These are phyloP conservation scores for Brachyrhaphis roseni DNA, from an alignment of 2,797 vertebrate species.

Conservation along the genomic window DNA sequence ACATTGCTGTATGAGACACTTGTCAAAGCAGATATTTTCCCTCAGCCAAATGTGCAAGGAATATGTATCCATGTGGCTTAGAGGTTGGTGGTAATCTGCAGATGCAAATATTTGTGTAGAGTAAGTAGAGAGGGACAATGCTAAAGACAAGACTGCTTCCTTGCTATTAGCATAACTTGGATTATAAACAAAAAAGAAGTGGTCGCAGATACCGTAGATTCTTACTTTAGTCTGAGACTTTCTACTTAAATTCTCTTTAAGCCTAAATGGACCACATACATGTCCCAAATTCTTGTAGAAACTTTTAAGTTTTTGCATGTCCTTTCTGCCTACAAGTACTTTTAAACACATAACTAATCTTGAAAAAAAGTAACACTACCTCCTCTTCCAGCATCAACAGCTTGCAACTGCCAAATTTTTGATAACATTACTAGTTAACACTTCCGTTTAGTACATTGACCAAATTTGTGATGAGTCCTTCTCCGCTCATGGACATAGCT, in stretches of 20 bases:
- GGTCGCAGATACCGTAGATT: not conserved
- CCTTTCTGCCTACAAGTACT: not conserved
- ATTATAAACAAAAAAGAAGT: not conserved
- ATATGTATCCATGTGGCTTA: constrained; percentile 10
- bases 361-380: not conserved
- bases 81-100: constrained; percentile 30
- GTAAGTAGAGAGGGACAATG: constrained; percentile 19
- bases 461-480: not conserved
- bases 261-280: not conserved
- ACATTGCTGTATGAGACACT: constrained; percentile 54
- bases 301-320: not conserved
- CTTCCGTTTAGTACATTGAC: not conserved
- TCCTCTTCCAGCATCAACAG: not conserved
- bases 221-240: not conserved
- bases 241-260: not conserved
- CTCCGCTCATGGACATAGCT: not conserved
- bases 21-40: constrained; percentile 64
- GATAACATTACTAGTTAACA: not conserved
- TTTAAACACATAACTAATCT: not conserved
- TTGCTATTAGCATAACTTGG: no score
- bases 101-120: constrained; percentile 22
- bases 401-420: not conserved
- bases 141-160: not conserved
- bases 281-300: not conserved
- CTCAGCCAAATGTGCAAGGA: constrained; percentile 36